Conservation (phyloP, 2,113 vertebrate species). For the Neotoma lepida region DNA sequence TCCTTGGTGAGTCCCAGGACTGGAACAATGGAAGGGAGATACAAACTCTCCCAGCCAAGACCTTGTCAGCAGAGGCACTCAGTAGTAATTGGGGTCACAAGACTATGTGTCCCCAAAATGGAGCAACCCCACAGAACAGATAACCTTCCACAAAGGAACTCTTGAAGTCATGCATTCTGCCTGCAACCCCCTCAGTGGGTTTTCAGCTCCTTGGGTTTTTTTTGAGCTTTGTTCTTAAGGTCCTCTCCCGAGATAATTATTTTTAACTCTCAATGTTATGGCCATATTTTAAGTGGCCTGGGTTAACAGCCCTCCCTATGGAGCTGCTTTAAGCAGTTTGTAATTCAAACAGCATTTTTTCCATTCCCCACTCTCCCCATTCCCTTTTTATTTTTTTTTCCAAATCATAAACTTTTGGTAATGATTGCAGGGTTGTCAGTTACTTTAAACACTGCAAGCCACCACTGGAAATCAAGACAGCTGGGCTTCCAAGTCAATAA, state of each 20-base stretch:
- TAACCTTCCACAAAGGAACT: neutral
- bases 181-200: neutral
- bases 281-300: conserved; percentile 63
- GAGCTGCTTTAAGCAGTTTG: conserved; percentile 52
- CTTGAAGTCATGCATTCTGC: neutral
- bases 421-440: conserved; percentile 58
- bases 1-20: neutral
- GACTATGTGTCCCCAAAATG: neutral
- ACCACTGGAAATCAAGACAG: conserved; percentile 51
- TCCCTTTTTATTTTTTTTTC: neutral
- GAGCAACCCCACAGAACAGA: neutral
- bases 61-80: neutral
- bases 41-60: neutral
- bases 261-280: conserved; percentile 64
- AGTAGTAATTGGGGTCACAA: neutral
- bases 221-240: conserved; percentile 46
- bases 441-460: conserved; percentile 62
- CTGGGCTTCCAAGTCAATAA: conserved; percentile 57
- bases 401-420: conserved; percentile 60
- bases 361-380: neutral
- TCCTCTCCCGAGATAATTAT: conserved; percentile 56
- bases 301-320: conserved; percentile 49
- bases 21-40: neutral
- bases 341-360: conserved; percentile 67
- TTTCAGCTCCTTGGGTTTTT: conserved; percentile 54